Conservation (phyloP, 37 sponge, comb jelly and placozoan species). For the Spongia lamella region DNA sequence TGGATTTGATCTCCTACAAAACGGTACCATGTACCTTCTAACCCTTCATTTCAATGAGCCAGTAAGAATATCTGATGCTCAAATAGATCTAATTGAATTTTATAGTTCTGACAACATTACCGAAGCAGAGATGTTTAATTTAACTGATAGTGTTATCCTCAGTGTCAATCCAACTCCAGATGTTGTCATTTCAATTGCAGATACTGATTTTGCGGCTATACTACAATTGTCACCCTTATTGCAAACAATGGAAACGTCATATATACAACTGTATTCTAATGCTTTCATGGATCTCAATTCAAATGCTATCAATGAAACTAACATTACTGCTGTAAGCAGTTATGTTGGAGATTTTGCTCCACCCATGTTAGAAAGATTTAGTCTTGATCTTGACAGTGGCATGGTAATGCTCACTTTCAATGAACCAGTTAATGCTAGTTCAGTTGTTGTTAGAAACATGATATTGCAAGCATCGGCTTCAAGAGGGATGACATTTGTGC, state of each 20-base stretch:
- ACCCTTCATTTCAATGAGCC: constrained; percentile 70
- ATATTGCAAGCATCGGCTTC: constrained; percentile 39
- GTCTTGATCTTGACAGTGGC: constrained; percentile 50
- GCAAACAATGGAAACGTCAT: constrained; percentile 46
- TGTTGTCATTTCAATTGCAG: constrained; percentile 46
- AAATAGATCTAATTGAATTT: no score
- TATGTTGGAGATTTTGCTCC: constrained; percentile 68
- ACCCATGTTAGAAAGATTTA: constrained; percentile 57
- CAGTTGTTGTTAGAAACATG: constrained; percentile 22
- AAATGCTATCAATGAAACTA: constrained; percentile 8
- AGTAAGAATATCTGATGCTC: constrained; percentile 12
- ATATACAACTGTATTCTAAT: constrained; percentile 34
- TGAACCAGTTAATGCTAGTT: constrained; percentile 65
- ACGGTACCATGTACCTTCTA: constrained; percentile 1
- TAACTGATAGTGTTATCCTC: constrained; percentile 41
- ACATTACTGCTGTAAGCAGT: constrained; percentile 13
- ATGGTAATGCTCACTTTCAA: constrained; percentile 63
- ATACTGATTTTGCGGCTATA: constrained; percentile 52
- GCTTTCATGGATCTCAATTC: constrained; percentile 44
- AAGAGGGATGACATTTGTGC: constrained; percentile 8
- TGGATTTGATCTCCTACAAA: constrained; percentile 54
- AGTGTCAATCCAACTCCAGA: constrained; percentile 44
- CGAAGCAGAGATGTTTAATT: constrained; percentile 17
- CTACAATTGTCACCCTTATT: constrained; percentile 38
- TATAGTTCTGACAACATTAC: no score